These are phyloP conservation scores for Drosophila sucinea DNA, from an alignment of 1,140 invertebrate genomes.

Conservation along the genomic window DNA sequence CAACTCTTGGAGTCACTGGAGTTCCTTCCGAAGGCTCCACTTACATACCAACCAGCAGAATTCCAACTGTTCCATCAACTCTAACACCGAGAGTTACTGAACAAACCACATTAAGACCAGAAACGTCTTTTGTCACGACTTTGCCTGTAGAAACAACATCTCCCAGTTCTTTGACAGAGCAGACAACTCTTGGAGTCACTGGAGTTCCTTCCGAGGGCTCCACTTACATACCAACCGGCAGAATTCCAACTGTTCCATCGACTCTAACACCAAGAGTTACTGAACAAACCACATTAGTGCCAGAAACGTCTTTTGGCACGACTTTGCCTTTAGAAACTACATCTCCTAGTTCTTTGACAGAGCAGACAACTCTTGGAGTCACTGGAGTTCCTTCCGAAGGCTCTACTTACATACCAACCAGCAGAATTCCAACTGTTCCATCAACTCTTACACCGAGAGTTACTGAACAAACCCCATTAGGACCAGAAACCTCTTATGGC, in stretches of 20 bases:
- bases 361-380: neutral
- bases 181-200: too few relatives aligned
- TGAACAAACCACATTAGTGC: neutral
- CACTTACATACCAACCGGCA: too few relatives aligned
- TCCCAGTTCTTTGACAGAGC: too few relatives aligned
- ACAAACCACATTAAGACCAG: too few relatives aligned
- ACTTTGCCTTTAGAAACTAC: neutral
- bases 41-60: too few relatives aligned
- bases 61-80: too few relatives aligned
- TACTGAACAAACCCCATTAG: neutral
- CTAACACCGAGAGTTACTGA: too few relatives aligned
- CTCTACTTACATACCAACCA: neutral
- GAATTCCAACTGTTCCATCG: too few relatives aligned
- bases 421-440: neutral
- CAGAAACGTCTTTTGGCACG: neutral
- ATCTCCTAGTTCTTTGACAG: neutral
- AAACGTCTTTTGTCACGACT: too few relatives aligned
- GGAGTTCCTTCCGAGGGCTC: neutral
- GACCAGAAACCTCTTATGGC: neutral
- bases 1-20: too few relatives aligned
- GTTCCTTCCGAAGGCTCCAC: too few relatives aligned
- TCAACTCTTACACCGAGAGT: neutral
- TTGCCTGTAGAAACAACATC: too few relatives aligned
- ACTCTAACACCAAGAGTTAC: neutral
- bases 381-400: neutral